These are phyloP conservation scores for Peromyscus maniculatus DNA, from an alignment of 2,113 vertebrate genomes.

Conservation along the genomic window DNA sequence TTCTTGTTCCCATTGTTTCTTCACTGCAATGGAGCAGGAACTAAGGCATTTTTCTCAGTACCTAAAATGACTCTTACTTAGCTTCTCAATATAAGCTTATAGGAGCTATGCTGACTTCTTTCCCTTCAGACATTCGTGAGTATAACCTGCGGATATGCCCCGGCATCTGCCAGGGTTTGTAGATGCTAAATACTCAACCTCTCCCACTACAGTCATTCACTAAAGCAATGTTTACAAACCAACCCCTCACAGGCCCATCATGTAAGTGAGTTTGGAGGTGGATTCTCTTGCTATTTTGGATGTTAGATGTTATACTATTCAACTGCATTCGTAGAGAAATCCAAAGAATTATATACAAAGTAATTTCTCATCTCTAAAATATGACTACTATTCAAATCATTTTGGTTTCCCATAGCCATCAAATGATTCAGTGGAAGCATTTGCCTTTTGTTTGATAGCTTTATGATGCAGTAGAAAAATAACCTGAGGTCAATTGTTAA, in stretches of 20 bases:
- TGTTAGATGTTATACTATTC: not conserved
- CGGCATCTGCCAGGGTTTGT: fast-evolving
- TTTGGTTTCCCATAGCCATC: not conserved
- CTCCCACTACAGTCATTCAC: not conserved
- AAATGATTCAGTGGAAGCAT: not conserved
- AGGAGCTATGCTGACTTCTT: not conserved
- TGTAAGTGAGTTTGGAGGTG: not conserved
- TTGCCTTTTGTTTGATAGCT: not conserved
- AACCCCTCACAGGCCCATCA: not conserved
- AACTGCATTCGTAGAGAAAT: no score
- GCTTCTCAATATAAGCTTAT: no score
- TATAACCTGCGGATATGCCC: not conserved
- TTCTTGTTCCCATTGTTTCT: not conserved
- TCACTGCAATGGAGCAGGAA: not conserved
- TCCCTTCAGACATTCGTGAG: not conserved
- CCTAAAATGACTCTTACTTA: no score
- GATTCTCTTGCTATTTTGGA: fast-evolving
- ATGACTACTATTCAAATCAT: not conserved
- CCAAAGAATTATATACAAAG: not conserved
- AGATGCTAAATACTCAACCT: not conserved
- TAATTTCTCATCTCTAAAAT: not conserved
- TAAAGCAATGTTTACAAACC: no score
- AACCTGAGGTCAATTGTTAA: not conserved
- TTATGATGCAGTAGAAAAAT: not conserved
- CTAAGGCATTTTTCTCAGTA: not conserved